Evolutionary conservation across 2,113 vertebrate genomes (phyloP).

Genomic region (Marmota flaviventris): DNA sequence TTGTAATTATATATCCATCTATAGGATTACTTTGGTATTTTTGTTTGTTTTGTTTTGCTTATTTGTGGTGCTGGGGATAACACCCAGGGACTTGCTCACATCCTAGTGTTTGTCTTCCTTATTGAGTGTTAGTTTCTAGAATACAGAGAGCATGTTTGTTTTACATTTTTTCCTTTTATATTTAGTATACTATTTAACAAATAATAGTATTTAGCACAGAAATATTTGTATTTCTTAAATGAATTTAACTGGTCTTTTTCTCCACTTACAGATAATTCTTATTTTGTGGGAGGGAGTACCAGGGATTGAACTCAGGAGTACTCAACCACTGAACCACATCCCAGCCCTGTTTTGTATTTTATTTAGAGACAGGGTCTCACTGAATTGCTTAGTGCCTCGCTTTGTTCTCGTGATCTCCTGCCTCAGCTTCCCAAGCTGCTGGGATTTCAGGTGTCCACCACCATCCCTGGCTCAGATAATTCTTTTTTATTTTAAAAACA

Average conservation of each 20-base stretch:
- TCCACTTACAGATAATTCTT: conserved; percentile 17
- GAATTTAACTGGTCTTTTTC: conserved; percentile 45
- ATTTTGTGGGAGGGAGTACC: not conserved
- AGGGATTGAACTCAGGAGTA: too few relatives aligned
- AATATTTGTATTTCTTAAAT: conserved; percentile 43
- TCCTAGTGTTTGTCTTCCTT: not conserved
- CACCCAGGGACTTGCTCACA: not conserved
- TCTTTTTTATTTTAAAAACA: conserved; percentile 11
- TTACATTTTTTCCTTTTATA: conserved; percentile 54
- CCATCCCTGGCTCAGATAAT: not conserved
- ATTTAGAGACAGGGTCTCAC: too few relatives aligned
- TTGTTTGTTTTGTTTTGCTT: not conserved
- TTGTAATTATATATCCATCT: conserved; percentile 9
- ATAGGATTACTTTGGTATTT: not conserved
- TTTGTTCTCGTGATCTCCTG: too few relatives aligned
- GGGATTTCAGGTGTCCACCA: too few relatives aligned
- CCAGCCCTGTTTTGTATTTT: too few relatives aligned
- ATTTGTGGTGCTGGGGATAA: not conserved
- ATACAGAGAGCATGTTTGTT: conserved; percentile 9
- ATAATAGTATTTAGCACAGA: conserved; percentile 30
- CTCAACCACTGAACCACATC: too few relatives aligned
- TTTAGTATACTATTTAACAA: conserved; percentile 34
- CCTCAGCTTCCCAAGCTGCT: too few relatives aligned
- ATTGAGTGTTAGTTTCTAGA: conserved; percentile 55
- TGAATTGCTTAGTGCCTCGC: too few relatives aligned